Conservation (phyloP, 2,797 vertebrate species). For the Lagocephalus sceleratus region DNA sequence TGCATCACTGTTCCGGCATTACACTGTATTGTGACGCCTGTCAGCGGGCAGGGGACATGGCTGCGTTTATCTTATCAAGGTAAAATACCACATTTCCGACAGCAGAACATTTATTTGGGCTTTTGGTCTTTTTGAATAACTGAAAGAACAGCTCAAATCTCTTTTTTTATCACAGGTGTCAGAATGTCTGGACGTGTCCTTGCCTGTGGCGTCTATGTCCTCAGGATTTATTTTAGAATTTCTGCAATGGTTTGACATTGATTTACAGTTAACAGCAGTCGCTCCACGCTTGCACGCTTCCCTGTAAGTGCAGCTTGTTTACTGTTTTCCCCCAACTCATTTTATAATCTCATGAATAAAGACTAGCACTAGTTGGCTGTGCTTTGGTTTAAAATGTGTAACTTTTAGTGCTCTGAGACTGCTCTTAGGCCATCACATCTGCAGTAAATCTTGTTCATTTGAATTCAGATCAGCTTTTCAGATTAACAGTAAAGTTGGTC, state of each 20-base stretch:
- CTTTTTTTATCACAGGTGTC: conserved; percentile 32
- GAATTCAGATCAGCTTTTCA: too few species aligned
- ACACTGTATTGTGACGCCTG: not conserved
- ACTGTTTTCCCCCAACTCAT: conserved; percentile 5
- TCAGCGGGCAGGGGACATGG: not conserved
- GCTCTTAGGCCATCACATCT: too few species aligned
- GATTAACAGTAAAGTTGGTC: too few species aligned
- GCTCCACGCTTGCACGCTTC: conserved; percentile 32
- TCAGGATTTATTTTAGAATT: not conserved
- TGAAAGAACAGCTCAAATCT: not conserved
- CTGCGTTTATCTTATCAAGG: not conserved
- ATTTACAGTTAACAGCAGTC: conserved; percentile 23
- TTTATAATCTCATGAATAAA: conserved; percentile 12
- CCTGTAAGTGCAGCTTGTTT: not conserved
- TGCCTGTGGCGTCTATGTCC: not conserved
- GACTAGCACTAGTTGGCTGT: not conserved
- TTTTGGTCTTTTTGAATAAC: not conserved
- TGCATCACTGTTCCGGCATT: not conserved
- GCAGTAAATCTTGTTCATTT: too few species aligned
- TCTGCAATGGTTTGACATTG: not conserved
- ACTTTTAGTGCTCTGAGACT: too few species aligned
- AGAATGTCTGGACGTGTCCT: conserved; percentile 11
- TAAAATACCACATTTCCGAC: not conserved
- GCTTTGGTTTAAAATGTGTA: conserved; percentile 5
- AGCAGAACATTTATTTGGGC: not conserved